Evolutionary conservation across 64 coral and sea anemone genomes (phyloP), one percentile per base, ranked within the genome.

Genomic region (Stichodactyla mertensii): DNA sequence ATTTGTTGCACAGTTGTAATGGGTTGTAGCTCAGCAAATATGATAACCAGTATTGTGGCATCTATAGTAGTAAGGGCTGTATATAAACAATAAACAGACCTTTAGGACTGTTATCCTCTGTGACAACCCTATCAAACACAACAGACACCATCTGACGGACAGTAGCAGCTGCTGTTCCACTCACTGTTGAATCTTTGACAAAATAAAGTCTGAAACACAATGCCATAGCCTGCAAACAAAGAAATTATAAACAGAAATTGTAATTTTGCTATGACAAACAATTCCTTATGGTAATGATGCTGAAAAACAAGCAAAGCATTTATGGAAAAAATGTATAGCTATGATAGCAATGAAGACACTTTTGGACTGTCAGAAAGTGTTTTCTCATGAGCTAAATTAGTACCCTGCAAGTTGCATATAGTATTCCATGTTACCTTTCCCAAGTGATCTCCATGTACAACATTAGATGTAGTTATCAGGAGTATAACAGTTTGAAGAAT

Each of bases 131-230:
- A n/a, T 99, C 96, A 94, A 99, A 99, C 52, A 94, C 91, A 5
- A 92, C 96, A 22, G 96, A 99, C 19, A 99, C 93, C 93, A 99
- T 99, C 66, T 99, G 96, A 53, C 96, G 88, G 2, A 99, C 93
- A 66, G 92, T 99, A 5, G 96, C 96, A 26, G 96, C 96, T 8
- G 96, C 96, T 36, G 96, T 99, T 19, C 90, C 89, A 64, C 96
- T 95, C 10, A 95, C 88, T 22, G 96, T 99, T 28, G 93, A 36
- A 86, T 99, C 96, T 83, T 99, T 99, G 23, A 88, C 82, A 87
- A 95, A 99, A 54, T 99, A 95, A 13, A 99, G 85, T 52, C 91
- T 95, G 88, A 99, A 99, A 55, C 96, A 99, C 27, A 99, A 82
- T 52, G 91, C 96, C 91, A 99, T 99, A 20, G 96, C 96, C 96